phyloP scores from a whole-genome alignment of 2,888 invertebrate species.

The Nymphalis urticae region DNA sequence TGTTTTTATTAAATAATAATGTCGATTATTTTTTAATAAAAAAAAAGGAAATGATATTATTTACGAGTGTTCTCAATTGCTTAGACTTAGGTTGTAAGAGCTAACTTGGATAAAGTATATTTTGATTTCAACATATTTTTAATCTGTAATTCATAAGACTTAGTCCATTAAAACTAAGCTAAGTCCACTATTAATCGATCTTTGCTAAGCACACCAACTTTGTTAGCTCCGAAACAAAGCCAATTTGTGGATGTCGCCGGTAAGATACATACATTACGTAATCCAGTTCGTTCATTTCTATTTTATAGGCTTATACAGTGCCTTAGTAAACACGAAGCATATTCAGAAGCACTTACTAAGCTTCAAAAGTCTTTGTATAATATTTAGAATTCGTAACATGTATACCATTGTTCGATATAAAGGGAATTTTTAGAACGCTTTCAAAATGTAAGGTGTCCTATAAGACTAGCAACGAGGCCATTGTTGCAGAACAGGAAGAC shows the following conservation, averaged over 20 bases:
- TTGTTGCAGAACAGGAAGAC: conserved; percentile 24
- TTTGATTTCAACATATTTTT: no score
- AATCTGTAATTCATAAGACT: no score
- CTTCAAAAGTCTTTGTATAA: conserved; percentile 39
- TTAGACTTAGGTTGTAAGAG: no score
- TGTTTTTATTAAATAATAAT: no score
- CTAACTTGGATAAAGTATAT: no score
- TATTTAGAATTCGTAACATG: conserved; percentile 45
- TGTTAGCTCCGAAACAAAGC: no score
- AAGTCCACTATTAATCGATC: no score
- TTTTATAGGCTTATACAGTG: conserved; percentile 20
- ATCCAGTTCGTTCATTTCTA: background rate
- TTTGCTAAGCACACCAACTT: no score
- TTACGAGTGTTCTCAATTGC: no score
- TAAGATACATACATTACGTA: background rate
- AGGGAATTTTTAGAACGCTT: conserved; percentile 41
- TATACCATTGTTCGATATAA: conserved; percentile 43
- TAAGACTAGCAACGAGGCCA: conserved; percentile 24
- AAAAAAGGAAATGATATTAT: no score
- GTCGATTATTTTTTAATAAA: no score
- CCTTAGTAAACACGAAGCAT: conserved; percentile 31
- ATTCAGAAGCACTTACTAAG: conserved; percentile 26
- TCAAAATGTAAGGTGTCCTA: conserved; percentile 36
- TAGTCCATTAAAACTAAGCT: no score
- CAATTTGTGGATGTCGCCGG: background rate